phyloP scores from a whole-genome alignment of 1,140 invertebrate genomes.

The Planococcus citri region DNA sequence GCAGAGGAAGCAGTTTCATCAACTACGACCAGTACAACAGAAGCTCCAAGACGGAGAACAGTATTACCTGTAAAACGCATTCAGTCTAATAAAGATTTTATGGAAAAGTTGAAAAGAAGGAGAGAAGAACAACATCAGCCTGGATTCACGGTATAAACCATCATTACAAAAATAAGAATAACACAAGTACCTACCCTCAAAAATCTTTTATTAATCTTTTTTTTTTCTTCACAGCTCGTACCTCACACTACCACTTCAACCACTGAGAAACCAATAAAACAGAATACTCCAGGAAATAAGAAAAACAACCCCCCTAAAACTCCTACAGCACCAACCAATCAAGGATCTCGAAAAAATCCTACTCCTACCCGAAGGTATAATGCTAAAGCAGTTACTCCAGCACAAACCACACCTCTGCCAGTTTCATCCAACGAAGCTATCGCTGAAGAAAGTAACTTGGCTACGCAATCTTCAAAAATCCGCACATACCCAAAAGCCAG shows the following conservation, averaged over 20 bases:
- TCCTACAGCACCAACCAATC: not conserved
- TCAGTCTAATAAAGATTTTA: not conserved
- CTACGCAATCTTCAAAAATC: not conserved
- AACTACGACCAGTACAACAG: not conserved
- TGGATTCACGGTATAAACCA: not conserved
- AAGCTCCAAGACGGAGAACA: not conserved
- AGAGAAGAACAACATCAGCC: not conserved
- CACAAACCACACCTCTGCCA: not conserved
- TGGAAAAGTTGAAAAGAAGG: not conserved
- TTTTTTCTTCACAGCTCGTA: not conserved
- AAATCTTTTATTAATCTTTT: no score
- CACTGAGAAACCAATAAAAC: not conserved
- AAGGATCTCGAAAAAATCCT: slow-evolving; percentile 5
- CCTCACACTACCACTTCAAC: not conserved
- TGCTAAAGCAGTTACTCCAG: not conserved
- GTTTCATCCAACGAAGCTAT: not conserved
- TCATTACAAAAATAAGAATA: no score
- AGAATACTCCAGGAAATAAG: not conserved
- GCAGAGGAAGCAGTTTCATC: not conserved
- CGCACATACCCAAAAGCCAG: not conserved
- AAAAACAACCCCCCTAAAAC: not conserved
- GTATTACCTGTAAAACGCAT: not conserved
- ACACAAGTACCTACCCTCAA: no score
- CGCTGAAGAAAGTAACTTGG: not conserved
- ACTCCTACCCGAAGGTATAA: not conserved